Evolutionary conservation across 35 echinoderm and acorn worm genomes (phyloP), one percentile per base, ranked within the genome.

Genomic region (Acanthaster planci): DNA sequence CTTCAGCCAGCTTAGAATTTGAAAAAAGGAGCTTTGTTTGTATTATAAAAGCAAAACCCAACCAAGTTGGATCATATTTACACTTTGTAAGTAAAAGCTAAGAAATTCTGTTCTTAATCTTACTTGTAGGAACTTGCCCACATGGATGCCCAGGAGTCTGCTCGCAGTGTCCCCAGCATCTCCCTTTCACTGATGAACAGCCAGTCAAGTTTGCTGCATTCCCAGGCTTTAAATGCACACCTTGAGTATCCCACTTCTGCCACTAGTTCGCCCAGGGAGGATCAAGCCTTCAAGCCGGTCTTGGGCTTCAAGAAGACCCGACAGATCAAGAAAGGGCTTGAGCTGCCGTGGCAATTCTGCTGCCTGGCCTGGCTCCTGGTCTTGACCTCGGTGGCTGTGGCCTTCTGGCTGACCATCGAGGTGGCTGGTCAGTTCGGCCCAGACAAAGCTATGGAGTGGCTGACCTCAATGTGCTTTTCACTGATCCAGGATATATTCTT

Each of bases 401-500:
- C 96, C 0, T 99, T 91, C 39, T 93, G 88, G 82, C 31, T 99
- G 89, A 94, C 92, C 26, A 87, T 99, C 4, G 89, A 91, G 32
- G 92, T 94, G 0, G 96, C 96, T 21, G 96, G 92, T 39, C 55
- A 80, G 52, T 99, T 99, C 75, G 92, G 92, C 0, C 85, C 82
- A 37, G 77, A 89, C 42, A 99, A 99, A 36, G 80, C 96, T 1
- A 78, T 44, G 0, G 96, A 99, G 76, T 99, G 96, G 96, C 85
- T 99, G 0, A 84, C 84, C 31, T 99, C 96, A 2, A 99, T 99
- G 57, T 85, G 85, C 16, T 85, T 99, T 18, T 94, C 96, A 29
- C 78, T 94, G 19, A 67, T 82, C n/a, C 96, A 99, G 39, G 96
- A 99, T 77, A 85, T 99, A 12, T 86, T 99, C 60, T 58, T 99